These are phyloP conservation scores for Xerus inauris DNA, from an alignment of 2,113 vertebrate genomes.

Conservation along the genomic window DNA sequence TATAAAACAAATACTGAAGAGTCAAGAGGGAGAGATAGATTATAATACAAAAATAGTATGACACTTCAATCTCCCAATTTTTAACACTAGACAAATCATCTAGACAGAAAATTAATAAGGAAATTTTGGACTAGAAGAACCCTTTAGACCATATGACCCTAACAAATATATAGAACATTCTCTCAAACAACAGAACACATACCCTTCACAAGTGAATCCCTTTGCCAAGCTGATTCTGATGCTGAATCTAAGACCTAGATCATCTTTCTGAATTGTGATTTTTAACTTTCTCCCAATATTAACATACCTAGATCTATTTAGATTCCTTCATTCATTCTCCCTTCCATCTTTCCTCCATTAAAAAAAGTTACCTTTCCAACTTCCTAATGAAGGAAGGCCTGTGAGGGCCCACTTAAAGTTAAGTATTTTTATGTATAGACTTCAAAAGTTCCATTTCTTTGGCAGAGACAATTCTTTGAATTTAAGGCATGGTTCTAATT, in stretches of 20 bases:
- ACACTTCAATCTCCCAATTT: no score
- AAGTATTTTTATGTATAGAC: neutral
- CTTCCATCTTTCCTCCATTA: neutral
- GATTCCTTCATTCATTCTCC: neutral
- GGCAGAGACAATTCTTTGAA: neutral
- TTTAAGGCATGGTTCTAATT: neutral
- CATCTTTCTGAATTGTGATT: neutral
- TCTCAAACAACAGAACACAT: no score
- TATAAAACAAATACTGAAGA: no score
- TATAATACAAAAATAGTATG: no score
- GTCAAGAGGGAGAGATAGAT: no score
- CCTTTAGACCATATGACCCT: no score
- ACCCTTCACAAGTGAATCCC: neutral
- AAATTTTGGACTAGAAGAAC: no score
- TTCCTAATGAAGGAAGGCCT: neutral
- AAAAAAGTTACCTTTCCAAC: neutral
- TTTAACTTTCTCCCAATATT: conserved; percentile 1
- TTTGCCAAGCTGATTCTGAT: neutral
- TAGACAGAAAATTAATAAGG: no score
- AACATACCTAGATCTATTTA: neutral
- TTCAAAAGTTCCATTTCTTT: neutral
- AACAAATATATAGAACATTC: no score
- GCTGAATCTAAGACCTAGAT: no score
- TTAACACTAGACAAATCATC: no score
- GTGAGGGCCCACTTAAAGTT: no score